Evolutionary conservation across 2,113 vertebrate species (phyloP).

Genomic region (Rhynchopsitta pachyrhyncha): DNA sequence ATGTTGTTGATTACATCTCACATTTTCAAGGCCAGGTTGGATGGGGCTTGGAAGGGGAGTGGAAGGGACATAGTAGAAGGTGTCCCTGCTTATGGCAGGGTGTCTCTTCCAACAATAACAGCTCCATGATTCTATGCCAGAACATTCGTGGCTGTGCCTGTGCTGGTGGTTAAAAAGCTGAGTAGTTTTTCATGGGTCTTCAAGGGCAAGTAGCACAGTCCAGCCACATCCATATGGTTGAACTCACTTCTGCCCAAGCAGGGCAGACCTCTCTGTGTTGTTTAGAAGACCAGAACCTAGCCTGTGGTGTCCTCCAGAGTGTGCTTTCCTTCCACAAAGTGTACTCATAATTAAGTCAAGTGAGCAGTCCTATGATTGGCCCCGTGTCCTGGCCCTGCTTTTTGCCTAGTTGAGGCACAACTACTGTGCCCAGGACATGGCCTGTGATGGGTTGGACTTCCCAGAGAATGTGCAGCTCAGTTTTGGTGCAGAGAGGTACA

Average conservation of each 20-base stretch:
- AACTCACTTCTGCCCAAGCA: background rate
- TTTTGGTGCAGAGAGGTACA: background rate
- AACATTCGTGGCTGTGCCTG: background rate
- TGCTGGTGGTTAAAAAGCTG: background rate
- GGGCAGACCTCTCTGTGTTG: background rate
- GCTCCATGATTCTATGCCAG: background rate
- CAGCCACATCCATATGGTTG: background rate
- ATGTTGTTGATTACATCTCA: background rate
- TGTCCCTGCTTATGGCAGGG: background rate
- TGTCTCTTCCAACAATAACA: background rate
- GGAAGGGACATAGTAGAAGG: background rate
- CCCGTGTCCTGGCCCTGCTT: background rate
- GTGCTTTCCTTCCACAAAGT: background rate
- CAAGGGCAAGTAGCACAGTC: background rate
- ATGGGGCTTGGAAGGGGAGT: background rate
- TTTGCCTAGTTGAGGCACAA: fast-evolving
- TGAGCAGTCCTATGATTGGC: background rate
- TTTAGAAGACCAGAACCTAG: background rate
- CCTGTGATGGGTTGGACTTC: background rate
- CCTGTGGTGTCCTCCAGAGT: background rate
- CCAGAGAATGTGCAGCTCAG: background rate
- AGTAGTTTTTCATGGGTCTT: background rate
- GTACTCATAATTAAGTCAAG: fast-evolving
- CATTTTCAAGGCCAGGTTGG: background rate
- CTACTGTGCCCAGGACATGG: background rate